Conservation (phyloP, 2,888 invertebrate genomes). For the Heliothis peltigera region DNA sequence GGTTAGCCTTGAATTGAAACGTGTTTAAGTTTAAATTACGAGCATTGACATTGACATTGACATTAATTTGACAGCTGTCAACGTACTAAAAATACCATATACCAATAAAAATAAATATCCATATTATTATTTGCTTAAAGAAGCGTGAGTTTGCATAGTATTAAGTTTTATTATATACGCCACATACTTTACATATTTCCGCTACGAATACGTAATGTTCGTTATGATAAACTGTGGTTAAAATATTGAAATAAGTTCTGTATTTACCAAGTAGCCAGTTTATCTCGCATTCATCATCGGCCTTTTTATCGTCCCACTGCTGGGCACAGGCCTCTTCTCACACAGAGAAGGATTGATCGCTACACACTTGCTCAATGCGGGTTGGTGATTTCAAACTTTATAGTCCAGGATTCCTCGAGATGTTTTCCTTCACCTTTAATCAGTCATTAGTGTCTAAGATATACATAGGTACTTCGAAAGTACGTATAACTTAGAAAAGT, state of each 20-base stretch:
- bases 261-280: background rate
- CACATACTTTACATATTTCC: conserved; percentile 14
- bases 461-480: no score
- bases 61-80: background rate
- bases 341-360: no score
- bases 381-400: no score
- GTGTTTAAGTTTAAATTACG: background rate
- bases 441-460: no score
- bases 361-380: no score
- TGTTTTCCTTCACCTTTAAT: no score
- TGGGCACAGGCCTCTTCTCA: no score
- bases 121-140: conserved; percentile 16
- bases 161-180: background rate
- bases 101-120: conserved; percentile 6
- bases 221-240: conserved; percentile 29
- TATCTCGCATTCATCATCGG: background rate
- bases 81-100: background rate
- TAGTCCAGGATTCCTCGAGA: no score
- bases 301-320: no score
- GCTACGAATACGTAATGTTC: conserved; percentile 17
- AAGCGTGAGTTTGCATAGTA: background rate
- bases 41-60: background rate
- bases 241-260: conserved; percentile 33
- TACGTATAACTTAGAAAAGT: no score
- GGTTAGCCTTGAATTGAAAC: background rate